These are phyloP conservation scores for Coregonus suidteri DNA, from an alignment of 2,797 vertebrate genomes.

Conservation along the genomic window DNA sequence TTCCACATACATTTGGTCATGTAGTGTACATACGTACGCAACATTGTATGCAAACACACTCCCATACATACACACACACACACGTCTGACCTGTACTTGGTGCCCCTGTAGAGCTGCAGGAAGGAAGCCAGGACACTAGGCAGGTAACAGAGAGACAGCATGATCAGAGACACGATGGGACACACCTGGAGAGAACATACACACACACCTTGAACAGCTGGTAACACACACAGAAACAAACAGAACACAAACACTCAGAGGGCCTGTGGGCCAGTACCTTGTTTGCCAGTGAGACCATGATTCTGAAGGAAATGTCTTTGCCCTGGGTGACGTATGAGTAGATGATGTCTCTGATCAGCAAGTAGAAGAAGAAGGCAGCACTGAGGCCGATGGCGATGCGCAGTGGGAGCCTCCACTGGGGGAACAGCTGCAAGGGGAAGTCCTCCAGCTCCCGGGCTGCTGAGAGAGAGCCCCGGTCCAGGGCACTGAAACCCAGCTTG, in stretches of 20 bases:
- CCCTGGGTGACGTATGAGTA: slow-evolving; percentile 70
- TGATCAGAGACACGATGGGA: slow-evolving; percentile 82
- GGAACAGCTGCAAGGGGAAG: slow-evolving; percentile 89
- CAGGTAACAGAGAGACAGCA: slow-evolving; percentile 89
- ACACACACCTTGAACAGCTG: background rate
- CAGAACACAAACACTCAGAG: background rate
- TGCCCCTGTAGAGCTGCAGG: slow-evolving; percentile 90
- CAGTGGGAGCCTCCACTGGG: slow-evolving; percentile 88
- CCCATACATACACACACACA: background rate
- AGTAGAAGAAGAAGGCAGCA: slow-evolving; percentile 81
- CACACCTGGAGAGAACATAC: slow-evolving; percentile 70
- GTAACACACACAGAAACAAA: slow-evolving; percentile 7
- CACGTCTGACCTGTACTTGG: slow-evolving; percentile 83
- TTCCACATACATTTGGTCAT: background rate
- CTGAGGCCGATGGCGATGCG: slow-evolving; percentile 75
- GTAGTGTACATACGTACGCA: background rate
- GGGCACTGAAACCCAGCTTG: slow-evolving; percentile 80
- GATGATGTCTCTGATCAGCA: slow-evolving; percentile 75
- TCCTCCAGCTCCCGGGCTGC: slow-evolving; percentile 89
- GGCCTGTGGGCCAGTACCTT: slow-evolving; percentile 48
- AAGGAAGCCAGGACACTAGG: slow-evolving; percentile 89
- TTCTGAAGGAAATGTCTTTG: slow-evolving; percentile 77
- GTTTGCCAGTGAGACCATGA: slow-evolving; percentile 87
- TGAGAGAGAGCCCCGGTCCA: slow-evolving; percentile 85
- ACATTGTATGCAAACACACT: background rate